Percentiles rank a stretch among this genome's conserved stretches.
phyloP scores from a whole-genome alignment of 2,113 vertebrate species.

The Heteronetta atricapilla region DNA sequence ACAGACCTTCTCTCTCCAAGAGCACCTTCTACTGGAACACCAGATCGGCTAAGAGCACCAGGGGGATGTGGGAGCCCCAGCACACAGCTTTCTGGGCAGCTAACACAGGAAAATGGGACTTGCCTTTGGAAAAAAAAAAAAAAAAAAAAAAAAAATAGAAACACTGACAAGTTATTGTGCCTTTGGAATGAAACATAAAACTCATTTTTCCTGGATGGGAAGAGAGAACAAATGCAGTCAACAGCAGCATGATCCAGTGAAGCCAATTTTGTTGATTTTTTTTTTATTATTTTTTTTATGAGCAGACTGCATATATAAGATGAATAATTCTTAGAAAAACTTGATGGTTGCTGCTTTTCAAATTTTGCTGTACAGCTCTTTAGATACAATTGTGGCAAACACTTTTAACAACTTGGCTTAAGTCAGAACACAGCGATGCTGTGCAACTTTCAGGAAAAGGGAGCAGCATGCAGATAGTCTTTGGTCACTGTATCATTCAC shows the following conservation, averaged over 20 bases:
- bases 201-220: slow-evolving; percentile 20
- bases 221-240: neutral
- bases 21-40: neutral
- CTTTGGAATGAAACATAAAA: slow-evolving; percentile 7
- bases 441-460: neutral
- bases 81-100: neutral
- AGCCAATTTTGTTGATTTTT: neutral
- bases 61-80: neutral
- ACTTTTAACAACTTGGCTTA: neutral
- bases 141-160: neutral
- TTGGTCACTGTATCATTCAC: neutral
- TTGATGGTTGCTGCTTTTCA: neutral
- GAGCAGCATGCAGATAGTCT: neutral
- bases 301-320: neutral
- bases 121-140: neutral
- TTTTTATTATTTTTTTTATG: neutral
- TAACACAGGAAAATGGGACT: neutral
- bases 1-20: neutral
- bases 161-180: neutral
- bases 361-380: neutral
- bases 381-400: neutral
- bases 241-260: neutral
- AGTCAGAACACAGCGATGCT: neutral
- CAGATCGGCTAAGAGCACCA: neutral
- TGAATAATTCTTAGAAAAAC: neutral